Conservation (phyloP, 2,888 invertebrate species). For the Orchesellides sinensis region DNA sequence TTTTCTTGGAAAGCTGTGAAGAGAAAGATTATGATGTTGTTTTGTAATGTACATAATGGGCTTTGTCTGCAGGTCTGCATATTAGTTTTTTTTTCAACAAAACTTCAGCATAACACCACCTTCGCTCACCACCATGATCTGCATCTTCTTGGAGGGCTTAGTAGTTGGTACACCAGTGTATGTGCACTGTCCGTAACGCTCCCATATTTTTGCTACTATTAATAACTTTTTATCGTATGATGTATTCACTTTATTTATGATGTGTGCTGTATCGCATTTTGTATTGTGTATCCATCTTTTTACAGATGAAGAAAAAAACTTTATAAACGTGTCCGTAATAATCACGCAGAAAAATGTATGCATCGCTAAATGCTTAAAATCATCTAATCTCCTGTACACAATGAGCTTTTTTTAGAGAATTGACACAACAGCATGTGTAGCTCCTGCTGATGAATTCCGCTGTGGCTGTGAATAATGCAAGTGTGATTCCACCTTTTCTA, state of each 20-base stretch:
- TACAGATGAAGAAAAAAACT: slow-evolving; percentile 32
- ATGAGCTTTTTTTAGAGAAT: slow-evolving; percentile 14
- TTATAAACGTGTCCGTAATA: too few relatives aligned
- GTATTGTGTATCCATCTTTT: slow-evolving; percentile 37
- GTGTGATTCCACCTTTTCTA: slow-evolving; percentile 47
- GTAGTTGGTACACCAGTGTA: too few relatives aligned
- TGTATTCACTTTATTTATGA: too few relatives aligned
- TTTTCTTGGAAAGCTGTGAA: slow-evolving; percentile 41
- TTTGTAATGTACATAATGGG: slow-evolving; percentile 21
- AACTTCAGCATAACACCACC: background rate
- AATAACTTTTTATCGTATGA: slow-evolving; percentile 40
- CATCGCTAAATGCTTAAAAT: slow-evolving; percentile 57
- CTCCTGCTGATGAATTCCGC: slow-evolving; percentile 37
- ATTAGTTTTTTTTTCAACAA: slow-evolving; percentile 19
- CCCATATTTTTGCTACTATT: slow-evolving; percentile 54
- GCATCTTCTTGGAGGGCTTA: background rate
- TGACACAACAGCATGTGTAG: slow-evolving; percentile 12
- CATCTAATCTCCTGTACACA: slow-evolving; percentile 46
- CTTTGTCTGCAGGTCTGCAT: slow-evolving; percentile 1
- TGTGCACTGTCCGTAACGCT: slow-evolving; percentile 54
- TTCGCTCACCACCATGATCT: background rate
- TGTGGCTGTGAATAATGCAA: slow-evolving; percentile 42
- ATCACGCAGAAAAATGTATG: slow-evolving; percentile 44
- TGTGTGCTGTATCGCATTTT: background rate
- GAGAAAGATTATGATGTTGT: slow-evolving; percentile 18